phyloP scores from a whole-genome alignment of 1,140 invertebrate genomes.

The Tetranychus urticae region DNA sequence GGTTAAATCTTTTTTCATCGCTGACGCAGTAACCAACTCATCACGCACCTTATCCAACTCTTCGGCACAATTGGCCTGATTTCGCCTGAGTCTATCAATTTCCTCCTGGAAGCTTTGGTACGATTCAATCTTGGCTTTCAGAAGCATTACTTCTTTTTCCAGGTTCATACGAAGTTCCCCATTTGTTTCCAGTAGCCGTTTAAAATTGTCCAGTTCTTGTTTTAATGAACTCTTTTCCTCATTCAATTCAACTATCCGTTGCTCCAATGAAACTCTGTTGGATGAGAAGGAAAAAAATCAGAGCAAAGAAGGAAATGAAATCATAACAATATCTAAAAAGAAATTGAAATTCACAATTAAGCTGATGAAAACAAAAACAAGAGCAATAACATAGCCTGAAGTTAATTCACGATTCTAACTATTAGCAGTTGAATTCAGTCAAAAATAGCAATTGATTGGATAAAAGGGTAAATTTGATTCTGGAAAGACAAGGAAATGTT shows the following conservation, averaged over 20 bases:
- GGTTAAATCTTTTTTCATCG: constrained; percentile 6
- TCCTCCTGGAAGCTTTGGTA: not conserved
- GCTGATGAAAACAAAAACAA: no score
- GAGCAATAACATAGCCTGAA: no score
- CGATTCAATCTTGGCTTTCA: constrained; percentile 5
- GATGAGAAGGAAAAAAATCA: no score
- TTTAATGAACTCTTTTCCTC: not conserved
- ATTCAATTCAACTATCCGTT: not conserved
- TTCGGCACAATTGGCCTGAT: constrained; percentile 1
- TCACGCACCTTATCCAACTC: constrained; percentile 1
- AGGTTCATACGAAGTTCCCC: not conserved
- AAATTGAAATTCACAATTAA: not conserved
- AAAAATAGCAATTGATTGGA: no score
- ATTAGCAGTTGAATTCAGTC: no score
- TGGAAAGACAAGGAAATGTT: no score
- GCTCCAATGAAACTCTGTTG: constrained; percentile 1
- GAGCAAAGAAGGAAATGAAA: not conserved
- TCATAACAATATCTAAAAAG: not conserved
- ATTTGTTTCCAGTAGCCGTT: not conserved
- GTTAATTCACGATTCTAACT: no score
- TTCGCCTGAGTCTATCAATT: not conserved
- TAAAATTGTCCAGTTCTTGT: not conserved
- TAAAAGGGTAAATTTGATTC: no score
- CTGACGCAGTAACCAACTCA: not conserved
- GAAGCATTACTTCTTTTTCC: constrained; percentile 5